These are phyloP conservation scores for Balanococcus diminutus DNA, from an alignment of 2,888 invertebrate species.

Conservation along the genomic window DNA sequence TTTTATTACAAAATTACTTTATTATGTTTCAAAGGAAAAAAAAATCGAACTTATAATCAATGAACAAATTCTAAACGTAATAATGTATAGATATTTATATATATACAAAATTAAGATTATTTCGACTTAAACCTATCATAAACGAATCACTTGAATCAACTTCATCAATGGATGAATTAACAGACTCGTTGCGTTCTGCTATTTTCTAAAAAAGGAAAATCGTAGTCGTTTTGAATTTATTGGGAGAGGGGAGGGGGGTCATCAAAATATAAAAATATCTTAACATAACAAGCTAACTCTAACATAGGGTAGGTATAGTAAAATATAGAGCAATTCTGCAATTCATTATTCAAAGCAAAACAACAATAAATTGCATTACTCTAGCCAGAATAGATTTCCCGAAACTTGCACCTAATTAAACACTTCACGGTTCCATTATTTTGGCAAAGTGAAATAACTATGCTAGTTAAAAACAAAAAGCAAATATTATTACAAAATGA, in stretches of 20 bases:
- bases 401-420: conserved; percentile 2
- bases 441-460: conserved; percentile 6
- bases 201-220: background rate
- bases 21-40: conserved; percentile 41
- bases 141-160: conserved; percentile 21
- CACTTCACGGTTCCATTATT: background rate
- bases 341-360: conserved; percentile 35
- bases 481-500: background rate
- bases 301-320: conserved; percentile 12
- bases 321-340: conserved; percentile 39
- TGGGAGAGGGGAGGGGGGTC: background rate
- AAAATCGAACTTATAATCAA: conserved; percentile 40
- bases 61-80: conserved; percentile 33
- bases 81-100: conserved; percentile 40
- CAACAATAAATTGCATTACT: conserved; percentile 26
- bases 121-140: conserved; percentile 6
- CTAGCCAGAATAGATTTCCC: background rate
- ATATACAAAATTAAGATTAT: conserved; percentile 29
- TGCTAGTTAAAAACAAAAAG: background rate
- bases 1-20: conserved; percentile 39
- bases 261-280: conserved; percentile 28
- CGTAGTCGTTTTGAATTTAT: background rate
- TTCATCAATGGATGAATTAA: background rate
- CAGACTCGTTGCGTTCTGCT: background rate
- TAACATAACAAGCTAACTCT: conserved; percentile 22